Evolutionary conservation across 1,140 invertebrate genomes (phyloP).

Genomic region (Drosophila ohnishii): DNA sequence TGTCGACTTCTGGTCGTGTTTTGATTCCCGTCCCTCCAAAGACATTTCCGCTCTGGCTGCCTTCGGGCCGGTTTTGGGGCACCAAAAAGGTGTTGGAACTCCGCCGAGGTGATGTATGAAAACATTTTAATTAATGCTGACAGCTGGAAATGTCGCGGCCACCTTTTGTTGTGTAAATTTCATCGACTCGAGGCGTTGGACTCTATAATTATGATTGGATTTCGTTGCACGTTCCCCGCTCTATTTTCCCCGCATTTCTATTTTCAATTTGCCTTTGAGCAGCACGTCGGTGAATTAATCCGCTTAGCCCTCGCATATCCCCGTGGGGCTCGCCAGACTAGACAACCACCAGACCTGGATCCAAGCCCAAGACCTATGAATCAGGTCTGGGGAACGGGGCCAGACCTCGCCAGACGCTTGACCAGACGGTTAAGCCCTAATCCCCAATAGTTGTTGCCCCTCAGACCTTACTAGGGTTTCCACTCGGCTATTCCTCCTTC

Average conservation of each 20-base stretch:
- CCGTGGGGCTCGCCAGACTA: constrained; percentile 57
- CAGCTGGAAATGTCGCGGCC: constrained; percentile 75
- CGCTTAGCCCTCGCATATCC: constrained; percentile 64
- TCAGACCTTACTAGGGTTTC: constrained; percentile 62
- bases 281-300: constrained; percentile 77
- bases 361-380: constrained; percentile 27
- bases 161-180: constrained; percentile 78
- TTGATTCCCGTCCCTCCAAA: constrained; percentile 52
- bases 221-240: constrained; percentile 53
- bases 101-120: constrained; percentile 65
- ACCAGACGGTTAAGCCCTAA: constrained; percentile 76
- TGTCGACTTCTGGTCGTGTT: constrained; percentile 58
- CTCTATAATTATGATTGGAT: constrained; percentile 76
- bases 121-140: constrained; percentile 81
- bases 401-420: constrained; percentile 56
- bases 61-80: constrained; percentile 14
- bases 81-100: constrained; percentile 65
- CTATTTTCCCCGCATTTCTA: constrained; percentile 11
- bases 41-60: constrained; percentile 65
- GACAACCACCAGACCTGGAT: constrained; percentile 57
- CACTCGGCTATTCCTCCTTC: constrained; percentile 2
- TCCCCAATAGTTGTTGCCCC: constrained; percentile 68
- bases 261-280: constrained; percentile 46
- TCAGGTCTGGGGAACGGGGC: constrained; percentile 10
- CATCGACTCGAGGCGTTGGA: constrained; percentile 37